Percentiles rank a stretch among this genome's conserved stretches.
Evolutionary conservation across 2,797 vertebrate genomes (phyloP).

Genomic region (Xyrichtys novacula): DNA sequence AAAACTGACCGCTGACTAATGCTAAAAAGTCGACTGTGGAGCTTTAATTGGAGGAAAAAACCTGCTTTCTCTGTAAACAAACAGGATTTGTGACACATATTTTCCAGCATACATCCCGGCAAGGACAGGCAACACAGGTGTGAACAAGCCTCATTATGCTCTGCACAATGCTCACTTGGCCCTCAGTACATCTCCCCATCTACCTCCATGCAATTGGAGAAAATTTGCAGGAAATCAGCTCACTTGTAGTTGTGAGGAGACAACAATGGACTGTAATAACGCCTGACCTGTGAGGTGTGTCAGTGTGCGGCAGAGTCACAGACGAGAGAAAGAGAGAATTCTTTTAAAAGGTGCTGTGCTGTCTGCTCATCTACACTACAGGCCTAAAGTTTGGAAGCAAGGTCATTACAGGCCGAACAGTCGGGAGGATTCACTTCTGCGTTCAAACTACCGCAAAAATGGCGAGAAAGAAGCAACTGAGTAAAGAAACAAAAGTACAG

Average conservation of each 20-base stretch:
- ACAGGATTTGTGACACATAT: neutral
- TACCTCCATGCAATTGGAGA: constrained; percentile 24
- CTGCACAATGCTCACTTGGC: neutral
- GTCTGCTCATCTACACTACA: too few species aligned
- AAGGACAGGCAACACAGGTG: neutral
- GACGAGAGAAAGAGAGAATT: too few species aligned
- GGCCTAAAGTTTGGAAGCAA: too few species aligned
- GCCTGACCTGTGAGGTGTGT: constrained; percentile 43
- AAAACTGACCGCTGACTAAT: neutral
- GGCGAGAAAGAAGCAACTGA: too few species aligned
- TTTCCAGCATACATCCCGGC: neutral
- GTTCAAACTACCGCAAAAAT: too few species aligned
- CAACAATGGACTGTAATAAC: constrained; percentile 49
- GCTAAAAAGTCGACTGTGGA: neutral
- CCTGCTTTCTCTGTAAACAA: neutral
- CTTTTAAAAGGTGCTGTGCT: too few species aligned
- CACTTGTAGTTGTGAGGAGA: constrained; percentile 29
- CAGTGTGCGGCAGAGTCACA: too few species aligned
- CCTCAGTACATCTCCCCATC: neutral
- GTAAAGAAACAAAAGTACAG: too few species aligned
- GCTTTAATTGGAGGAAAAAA: constrained; percentile 11
- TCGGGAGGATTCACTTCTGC: too few species aligned
- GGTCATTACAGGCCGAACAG: too few species aligned
- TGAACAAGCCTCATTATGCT: constrained; percentile 27
- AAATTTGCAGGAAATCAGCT: constrained; percentile 52